Evolutionary conservation across 2,888 invertebrate genomes (phyloP).

Genomic region (Ptychoptera contaminata): DNA sequence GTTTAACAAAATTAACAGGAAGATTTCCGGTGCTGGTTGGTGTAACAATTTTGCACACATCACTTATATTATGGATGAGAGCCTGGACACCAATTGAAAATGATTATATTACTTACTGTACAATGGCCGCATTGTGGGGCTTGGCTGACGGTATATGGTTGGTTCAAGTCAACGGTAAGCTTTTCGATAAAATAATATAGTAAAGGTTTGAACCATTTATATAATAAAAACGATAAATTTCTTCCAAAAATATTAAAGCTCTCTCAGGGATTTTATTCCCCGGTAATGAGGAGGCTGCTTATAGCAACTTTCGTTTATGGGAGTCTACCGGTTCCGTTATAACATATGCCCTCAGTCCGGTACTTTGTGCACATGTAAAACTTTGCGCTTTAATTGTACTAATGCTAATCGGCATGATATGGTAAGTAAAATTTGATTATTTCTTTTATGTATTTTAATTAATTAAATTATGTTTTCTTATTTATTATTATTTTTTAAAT

Average conservation of each 20-base stretch:
- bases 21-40: constrained; percentile 61
- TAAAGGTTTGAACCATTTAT: neutral
- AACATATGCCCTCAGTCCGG: constrained; percentile 65
- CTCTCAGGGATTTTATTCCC: constrained; percentile 76
- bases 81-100: constrained; percentile 56
- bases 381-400: constrained; percentile 50
- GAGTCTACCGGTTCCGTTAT: constrained; percentile 81
- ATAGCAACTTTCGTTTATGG: constrained; percentile 86
- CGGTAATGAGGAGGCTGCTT: constrained; percentile 74
- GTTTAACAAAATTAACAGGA: constrained; percentile 63
- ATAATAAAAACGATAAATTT: neutral
- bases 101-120: constrained; percentile 54
- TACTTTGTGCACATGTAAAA: constrained; percentile 57
- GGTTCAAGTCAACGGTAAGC: constrained; percentile 78
- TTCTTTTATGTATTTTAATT: constrained; percentile 12
- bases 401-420: constrained; percentile 52
- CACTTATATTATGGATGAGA: constrained; percentile 48
- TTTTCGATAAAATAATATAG: neutral
- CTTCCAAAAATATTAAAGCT: constrained; percentile 33
- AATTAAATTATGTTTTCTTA: constrained; percentile 18
- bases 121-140: constrained; percentile 75
- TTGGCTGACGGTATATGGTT: constrained; percentile 81
- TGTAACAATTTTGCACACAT: constrained; percentile 54
- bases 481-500: constrained; percentile 4
- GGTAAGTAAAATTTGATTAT: constrained; percentile 34